Conservation (phyloP, 2,113 vertebrate genomes). For the Rhinolophus ferrumequinum region DNA sequence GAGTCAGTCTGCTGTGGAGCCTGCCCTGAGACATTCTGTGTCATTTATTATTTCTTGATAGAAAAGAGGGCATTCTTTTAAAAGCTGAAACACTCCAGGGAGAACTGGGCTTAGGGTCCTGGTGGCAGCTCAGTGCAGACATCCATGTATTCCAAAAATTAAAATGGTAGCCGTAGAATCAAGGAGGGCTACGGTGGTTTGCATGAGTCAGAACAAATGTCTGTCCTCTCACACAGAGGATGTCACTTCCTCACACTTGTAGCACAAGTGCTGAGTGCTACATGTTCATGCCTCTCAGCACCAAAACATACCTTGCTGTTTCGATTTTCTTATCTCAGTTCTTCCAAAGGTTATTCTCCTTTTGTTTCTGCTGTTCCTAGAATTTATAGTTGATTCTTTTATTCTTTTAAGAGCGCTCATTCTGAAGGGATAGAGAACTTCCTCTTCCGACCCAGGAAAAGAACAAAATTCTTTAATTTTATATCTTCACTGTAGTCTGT, state of each 20-base stretch:
- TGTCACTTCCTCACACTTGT: not conserved
- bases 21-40: not conserved
- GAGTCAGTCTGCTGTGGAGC: not conserved
- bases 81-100: not conserved
- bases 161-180: not conserved
- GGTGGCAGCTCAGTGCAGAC: not conserved
- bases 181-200: not conserved
- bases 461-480: not conserved
- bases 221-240: not conserved
- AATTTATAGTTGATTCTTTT: not conserved
- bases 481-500: not conserved
- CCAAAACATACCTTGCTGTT: not conserved
- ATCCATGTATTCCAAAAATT: not conserved
- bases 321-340: not conserved
- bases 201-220: not conserved
- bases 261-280: too few species aligned
- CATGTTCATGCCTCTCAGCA: fast-evolving
- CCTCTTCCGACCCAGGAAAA: not conserved
- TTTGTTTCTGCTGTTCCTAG: not conserved
- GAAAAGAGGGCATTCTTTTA: not conserved
- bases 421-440: not conserved
- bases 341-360: not conserved
- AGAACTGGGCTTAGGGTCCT: not conserved
- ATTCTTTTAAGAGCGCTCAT: not conserved
- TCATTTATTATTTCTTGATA: not conserved